Base-by-base conservation (phyloP, 2,797 vertebrate genomes). In the Rhynchotus rufescens region DNA sequence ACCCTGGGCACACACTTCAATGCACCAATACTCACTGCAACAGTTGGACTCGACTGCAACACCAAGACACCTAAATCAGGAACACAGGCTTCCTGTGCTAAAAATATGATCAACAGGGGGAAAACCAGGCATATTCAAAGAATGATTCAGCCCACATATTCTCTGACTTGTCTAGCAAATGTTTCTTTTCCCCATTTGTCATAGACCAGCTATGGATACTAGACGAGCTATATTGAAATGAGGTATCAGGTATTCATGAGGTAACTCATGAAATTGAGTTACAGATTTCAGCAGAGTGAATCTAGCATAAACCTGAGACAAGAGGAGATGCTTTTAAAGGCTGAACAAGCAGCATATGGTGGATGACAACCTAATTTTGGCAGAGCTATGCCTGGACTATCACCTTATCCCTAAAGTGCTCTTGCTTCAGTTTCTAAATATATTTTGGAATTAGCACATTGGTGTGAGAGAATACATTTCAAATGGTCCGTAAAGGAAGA, bases 381-480 rank as follows among this genome's bases (percentile, higher is more conserved):
- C 34, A 38, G 0, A 0, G 2, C 25, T 83, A 1, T 52, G 32
- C 21, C 38, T 34, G 22, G 12, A 36, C 42, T 83, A 66, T 47
- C 45, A 67, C 32, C 71, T 61, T 52, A 57, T 5, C 69, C 16
- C 12, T 36, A 15, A 92, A 79, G 26, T 8, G 8, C 6, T 90
- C 42, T 21, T 49, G 0, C 73, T 86, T 60, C 66, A 47, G 34
- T 68, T 90, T 81, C 74, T 76, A 47, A 74, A 49, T 23, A 56
- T 73, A 21, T 62, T 52, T 56, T 66, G 52, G 44, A 84, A 90
- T 61, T 23, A 61, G 88, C 7, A 45, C 22, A 59, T 5, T 49
- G 1, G 6, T 47, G 28, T 12, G 42, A 85, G 76, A 17, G 10
- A 81, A 38, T 20, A 40, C 0, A 4, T 79, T 88, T 86, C 30